Base-by-base conservation (phyloP, 2,797 vertebrate species). In the Labroides dimidiatus region DNA sequence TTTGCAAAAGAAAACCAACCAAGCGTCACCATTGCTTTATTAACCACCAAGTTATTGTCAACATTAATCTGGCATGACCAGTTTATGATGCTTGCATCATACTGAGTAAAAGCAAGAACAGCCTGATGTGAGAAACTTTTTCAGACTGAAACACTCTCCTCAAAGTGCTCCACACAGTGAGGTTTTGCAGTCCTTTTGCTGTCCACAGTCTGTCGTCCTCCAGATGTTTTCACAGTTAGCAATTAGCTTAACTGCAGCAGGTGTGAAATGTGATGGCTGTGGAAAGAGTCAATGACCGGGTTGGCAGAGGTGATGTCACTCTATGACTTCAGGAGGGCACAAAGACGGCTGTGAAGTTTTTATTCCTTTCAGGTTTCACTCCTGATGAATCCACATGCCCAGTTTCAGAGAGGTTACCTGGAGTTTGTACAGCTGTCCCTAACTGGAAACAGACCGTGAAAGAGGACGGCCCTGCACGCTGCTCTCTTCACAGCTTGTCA, bases 341-440 rank as follows among this genome's bases (percentile, higher is more conserved):
- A 64, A 23, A 33, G 65, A 71, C 80, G 65, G 52, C 76, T 64
- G 71, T 85, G 74, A 89, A 84, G 80, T 84, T 90, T 89, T 85
- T 87, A 80, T 84, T 87, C 88, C 83, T 75, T 77, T 42, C 16
- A 74, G 61, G 66, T 52, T 75, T 85, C 52, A 42, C 69, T 72
- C 45, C 48, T 87, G 88, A 90, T 89, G 84, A 89, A 81, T 84
- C 80, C 72, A 59, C 80, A 30, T 69, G 68, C 72, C 59, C 55
- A 78, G 75, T 85, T 88, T 69, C 19, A 71, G 47, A 58, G 79
- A 77, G 83, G 84, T 87, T 90, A 87, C 89, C 85, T 88, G 81
- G 78, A 88, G 87, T 91, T 89, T 89, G 78, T 83, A 82, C 85
- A 84, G 78, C 81, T 93, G 84, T 64, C 56, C 66, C 36, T 81